Evolutionary conservation across 1,140 invertebrate genomes (phyloP).

Genomic region (Drosophila chauvacae): DNA sequence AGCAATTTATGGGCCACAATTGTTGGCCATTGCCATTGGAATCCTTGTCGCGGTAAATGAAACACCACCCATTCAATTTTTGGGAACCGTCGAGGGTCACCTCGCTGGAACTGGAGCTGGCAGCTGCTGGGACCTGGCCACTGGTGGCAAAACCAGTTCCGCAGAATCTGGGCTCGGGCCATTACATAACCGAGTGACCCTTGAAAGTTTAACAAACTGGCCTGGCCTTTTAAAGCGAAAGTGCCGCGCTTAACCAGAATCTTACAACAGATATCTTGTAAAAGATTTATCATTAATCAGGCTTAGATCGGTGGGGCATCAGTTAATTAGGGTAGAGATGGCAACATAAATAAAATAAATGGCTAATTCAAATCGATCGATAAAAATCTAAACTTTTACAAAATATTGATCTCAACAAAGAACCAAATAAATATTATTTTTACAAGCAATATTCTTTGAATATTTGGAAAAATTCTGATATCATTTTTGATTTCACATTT

Average conservation of each 20-base stretch:
- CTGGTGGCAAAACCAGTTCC: slow-evolving; percentile 60
- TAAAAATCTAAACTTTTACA: background rate
- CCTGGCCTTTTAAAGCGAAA: slow-evolving; percentile 57
- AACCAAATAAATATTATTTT: background rate
- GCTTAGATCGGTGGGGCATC: slow-evolving; percentile 1
- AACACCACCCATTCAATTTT: slow-evolving; percentile 44
- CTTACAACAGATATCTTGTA: slow-evolving; percentile 18
- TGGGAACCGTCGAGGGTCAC: slow-evolving; percentile 65
- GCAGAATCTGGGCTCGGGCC: slow-evolving; percentile 55
- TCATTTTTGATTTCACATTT: no score
- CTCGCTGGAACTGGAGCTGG: slow-evolving; percentile 14
- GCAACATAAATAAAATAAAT: background rate
- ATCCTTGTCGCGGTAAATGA: slow-evolving; percentile 63
- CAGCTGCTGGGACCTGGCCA: slow-evolving; percentile 11
- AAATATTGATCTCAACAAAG: no score
- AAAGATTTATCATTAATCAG: slow-evolving; percentile 38
- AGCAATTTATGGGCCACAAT: slow-evolving; percentile 70
- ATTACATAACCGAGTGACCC: slow-evolving; percentile 72
- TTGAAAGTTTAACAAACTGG: slow-evolving; percentile 65
- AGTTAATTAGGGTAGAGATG: background rate
- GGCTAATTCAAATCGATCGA: background rate
- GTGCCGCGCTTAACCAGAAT: slow-evolving; percentile 44
- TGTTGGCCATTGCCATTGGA: slow-evolving; percentile 78
- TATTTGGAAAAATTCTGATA: no score
- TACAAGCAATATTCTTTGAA: background rate